phyloP scores from a whole-genome alignment of 2,888 invertebrate species.

The Myopa tessellatipennis region DNA sequence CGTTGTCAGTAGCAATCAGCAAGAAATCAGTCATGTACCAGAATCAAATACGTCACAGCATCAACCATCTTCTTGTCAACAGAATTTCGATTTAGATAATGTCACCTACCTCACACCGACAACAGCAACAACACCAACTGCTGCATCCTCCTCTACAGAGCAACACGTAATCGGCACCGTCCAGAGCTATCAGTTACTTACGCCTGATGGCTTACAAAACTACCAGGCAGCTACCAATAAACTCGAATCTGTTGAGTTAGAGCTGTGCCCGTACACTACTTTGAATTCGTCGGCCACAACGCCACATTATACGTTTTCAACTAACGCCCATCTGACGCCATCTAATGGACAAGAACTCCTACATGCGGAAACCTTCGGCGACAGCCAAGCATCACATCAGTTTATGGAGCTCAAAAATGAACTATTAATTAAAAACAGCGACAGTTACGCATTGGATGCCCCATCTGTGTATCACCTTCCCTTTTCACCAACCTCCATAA shows the following conservation, averaged over 20 bases:
- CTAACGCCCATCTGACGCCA: slow-evolving; percentile 56
- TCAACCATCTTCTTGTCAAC: slow-evolving; percentile 42
- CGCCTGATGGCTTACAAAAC: slow-evolving; percentile 64
- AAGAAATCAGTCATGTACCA: slow-evolving; percentile 47
- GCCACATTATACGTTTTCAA: slow-evolving; percentile 62
- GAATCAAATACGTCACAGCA: slow-evolving; percentile 30
- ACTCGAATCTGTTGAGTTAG: slow-evolving; percentile 54
- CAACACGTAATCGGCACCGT: slow-evolving; percentile 66
- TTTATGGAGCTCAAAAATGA: slow-evolving; percentile 66
- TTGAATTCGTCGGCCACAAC: slow-evolving; percentile 50
- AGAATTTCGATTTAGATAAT: slow-evolving; percentile 65
- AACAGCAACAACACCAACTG: slow-evolving; percentile 57
- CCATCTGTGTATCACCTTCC: slow-evolving; percentile 66
- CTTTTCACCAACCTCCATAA: slow-evolving; percentile 66
- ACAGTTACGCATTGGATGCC: slow-evolving; percentile 62
- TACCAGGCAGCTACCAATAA: slow-evolving; percentile 59
- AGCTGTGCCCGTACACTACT: slow-evolving; percentile 62
- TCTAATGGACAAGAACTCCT: slow-evolving; percentile 54
- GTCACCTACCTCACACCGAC: slow-evolving; percentile 63
- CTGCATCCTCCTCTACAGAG: slow-evolving; percentile 49
- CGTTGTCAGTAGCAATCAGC: slow-evolving; percentile 46
- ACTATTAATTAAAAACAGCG: slow-evolving; percentile 61
- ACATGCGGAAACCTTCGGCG: slow-evolving; percentile 48
- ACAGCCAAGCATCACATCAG: slow-evolving; percentile 55
- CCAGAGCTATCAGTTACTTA: slow-evolving; percentile 65